Conservation (phyloP, 2,888 invertebrate genomes). For the Rhagophthalmus giganteus region DNA sequence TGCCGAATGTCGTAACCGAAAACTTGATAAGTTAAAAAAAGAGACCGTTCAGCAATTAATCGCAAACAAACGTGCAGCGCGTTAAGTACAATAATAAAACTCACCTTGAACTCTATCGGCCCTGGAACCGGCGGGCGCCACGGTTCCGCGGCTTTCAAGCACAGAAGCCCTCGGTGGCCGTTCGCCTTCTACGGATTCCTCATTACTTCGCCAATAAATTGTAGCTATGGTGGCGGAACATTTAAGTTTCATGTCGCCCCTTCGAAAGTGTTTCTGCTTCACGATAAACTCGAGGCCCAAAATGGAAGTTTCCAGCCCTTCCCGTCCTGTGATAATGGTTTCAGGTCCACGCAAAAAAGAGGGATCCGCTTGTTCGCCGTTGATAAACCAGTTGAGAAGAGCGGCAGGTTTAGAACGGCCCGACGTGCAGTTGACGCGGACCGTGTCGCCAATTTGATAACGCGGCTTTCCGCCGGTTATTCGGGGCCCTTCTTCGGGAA, state of each 20-base stretch:
- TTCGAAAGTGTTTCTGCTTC: constrained; percentile 77
- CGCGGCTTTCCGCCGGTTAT: constrained; percentile 79
- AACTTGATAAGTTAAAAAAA: too few relatives aligned
- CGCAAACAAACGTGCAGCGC: too few relatives aligned
- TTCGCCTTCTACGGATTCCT: constrained; percentile 83
- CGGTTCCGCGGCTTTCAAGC: constrained; percentile 75
- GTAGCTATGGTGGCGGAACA: constrained; percentile 86
- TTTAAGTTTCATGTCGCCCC: constrained; percentile 85
- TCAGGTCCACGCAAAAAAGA: constrained; percentile 58
- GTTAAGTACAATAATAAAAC: too few relatives aligned
- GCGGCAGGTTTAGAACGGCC: constrained; percentile 82
- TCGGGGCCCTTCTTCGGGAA: constrained; percentile 80
- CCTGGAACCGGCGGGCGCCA: constrained; percentile 62
- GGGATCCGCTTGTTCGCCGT: constrained; percentile 70
- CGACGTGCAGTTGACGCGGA: constrained; percentile 83
- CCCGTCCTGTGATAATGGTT: constrained; percentile 60
- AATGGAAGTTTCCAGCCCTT: constrained; percentile 76
- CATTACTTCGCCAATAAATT: constrained; percentile 85
- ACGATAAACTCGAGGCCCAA: constrained; percentile 81
- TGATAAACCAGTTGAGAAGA: constrained; percentile 83
- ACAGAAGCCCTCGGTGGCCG: constrained; percentile 74
- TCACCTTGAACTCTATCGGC: constrained; percentile 76
- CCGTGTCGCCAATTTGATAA: constrained; percentile 80
- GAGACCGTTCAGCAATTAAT: too few relatives aligned
- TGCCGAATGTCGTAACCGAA: too few relatives aligned